Conservation (phyloP, 2,888 invertebrate species). For the Subacronicta megacephala region DNA sequence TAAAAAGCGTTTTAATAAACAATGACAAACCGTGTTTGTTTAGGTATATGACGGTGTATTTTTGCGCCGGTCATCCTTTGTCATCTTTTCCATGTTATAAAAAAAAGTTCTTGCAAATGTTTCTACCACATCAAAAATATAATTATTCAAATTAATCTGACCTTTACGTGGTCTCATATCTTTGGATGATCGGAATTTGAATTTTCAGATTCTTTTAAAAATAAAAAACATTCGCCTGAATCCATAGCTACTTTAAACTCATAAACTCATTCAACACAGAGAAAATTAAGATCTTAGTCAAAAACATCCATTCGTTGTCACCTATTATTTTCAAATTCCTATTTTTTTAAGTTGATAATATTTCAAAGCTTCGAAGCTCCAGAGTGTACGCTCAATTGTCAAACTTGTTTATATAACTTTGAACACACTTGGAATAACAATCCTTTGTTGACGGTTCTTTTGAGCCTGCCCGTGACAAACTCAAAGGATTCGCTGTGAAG, state of each 20-base stretch:
- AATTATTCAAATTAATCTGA: too few relatives aligned
- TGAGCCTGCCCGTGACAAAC: conserved; percentile 77
- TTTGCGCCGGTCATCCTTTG: conserved; percentile 1
- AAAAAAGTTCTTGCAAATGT: not conserved
- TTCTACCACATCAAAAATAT: too few relatives aligned
- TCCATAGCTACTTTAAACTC: too few relatives aligned
- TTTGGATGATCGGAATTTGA: too few relatives aligned
- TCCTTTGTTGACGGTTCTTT: conserved; percentile 81
- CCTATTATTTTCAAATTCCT: conserved; percentile 21
- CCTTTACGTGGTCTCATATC: too few relatives aligned
- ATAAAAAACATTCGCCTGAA: too few relatives aligned
- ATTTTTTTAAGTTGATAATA: conserved; percentile 27
- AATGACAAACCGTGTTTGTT: conserved; percentile 1
- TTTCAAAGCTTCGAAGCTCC: conserved; percentile 50
- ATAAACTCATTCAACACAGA: too few relatives aligned
- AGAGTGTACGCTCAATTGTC: conserved; percentile 71
- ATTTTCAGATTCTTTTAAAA: too few relatives aligned
- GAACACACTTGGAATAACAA: conserved; percentile 84
- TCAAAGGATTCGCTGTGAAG: conserved; percentile 81
- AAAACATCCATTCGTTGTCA: conserved; percentile 3
- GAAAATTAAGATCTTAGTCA: not conserved
- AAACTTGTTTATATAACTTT: conserved; percentile 79
- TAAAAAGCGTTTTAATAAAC: conserved; percentile 1
- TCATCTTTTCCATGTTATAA: not conserved
- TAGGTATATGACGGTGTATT: not conserved